Conservation (phyloP, 2,113 vertebrate species). For the Cettia cetti region DNA sequence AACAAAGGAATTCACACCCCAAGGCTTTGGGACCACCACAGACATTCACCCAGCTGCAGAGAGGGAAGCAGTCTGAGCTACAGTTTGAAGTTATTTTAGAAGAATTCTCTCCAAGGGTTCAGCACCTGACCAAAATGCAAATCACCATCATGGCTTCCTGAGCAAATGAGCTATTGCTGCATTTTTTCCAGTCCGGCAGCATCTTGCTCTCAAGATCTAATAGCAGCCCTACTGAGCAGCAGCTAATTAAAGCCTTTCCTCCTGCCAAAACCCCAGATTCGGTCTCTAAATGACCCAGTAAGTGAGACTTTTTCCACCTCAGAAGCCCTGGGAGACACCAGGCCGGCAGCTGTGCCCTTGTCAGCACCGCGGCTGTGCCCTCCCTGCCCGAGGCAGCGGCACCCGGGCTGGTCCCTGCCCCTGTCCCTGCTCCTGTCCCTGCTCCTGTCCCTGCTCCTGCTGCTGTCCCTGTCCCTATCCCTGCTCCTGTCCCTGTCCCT, state of each 20-base stretch:
- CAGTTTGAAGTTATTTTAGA: background rate
- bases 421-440: too few relatives aligned
- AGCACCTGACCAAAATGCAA: conserved; percentile 13
- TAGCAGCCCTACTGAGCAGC: conserved; percentile 39
- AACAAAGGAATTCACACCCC: background rate
- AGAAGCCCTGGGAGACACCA: background rate
- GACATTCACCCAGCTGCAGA: background rate
- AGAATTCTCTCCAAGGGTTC: background rate
- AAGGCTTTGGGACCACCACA: background rate
- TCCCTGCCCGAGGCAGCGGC: rapidly evolving
- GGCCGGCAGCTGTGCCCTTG: background rate
- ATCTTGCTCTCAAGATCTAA: conserved; percentile 40
- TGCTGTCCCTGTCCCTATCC: too few relatives aligned
- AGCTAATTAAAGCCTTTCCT: conserved; percentile 49
- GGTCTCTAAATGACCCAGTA: conserved; percentile 13
- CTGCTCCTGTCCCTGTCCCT: too few relatives aligned
- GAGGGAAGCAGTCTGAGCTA: background rate
- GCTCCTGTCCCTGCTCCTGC: too few relatives aligned
- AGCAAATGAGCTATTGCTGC: conserved; percentile 45
- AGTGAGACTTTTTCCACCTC: conserved; percentile 15
- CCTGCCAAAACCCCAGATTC: conserved; percentile 32
- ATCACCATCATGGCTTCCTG: conserved; percentile 22
- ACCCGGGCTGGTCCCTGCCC: rapidly evolving
- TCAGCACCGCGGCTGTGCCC: rapidly evolving
- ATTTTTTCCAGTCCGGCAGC: conserved; percentile 47